phyloP scores from a whole-genome alignment of 2,797 vertebrate species.

The Syndactyla subalaris region DNA sequence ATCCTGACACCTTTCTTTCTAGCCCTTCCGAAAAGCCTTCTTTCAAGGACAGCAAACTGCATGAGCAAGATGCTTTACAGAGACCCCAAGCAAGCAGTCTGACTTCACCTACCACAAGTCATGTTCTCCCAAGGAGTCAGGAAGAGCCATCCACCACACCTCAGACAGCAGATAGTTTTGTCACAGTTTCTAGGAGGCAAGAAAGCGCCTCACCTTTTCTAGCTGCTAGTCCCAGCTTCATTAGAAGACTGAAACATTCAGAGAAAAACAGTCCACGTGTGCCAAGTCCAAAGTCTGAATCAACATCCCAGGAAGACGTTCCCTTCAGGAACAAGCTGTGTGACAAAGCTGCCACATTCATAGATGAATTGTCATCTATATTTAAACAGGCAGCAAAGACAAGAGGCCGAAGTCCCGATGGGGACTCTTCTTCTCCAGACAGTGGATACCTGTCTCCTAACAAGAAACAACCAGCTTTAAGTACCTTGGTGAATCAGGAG shows the following conservation, averaged over 20 bases:
- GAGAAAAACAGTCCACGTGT: slow-evolving; percentile 25
- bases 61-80: not conserved
- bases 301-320: slow-evolving; percentile 72
- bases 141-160: slow-evolving; percentile 6
- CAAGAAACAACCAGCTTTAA: slow-evolving; percentile 70
- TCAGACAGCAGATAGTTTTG: slow-evolving; percentile 67
- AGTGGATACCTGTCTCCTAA: slow-evolving; percentile 94
- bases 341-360: slow-evolving; percentile 91
- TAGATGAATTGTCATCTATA: slow-evolving; percentile 95
- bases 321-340: slow-evolving; percentile 85
- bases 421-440: slow-evolving; percentile 93
- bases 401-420: slow-evolving; percentile 83
- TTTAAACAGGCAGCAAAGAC: slow-evolving; percentile 86
- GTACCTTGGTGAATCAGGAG: slow-evolving; percentile 61
- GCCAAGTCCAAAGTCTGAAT: slow-evolving; percentile 71
- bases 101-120: not conserved
- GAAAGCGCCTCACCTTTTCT: slow-evolving; percentile 58
- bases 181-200: slow-evolving; percentile 46
- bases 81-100: not conserved
- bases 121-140: not conserved
- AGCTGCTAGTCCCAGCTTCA: slow-evolving; percentile 76
- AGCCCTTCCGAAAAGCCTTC: slow-evolving; percentile 32
- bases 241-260: slow-evolving; percentile 72
- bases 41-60: not conserved
- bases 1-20: slow-evolving; percentile 12